Evolutionary conservation across 2,797 vertebrate genomes (phyloP).

Genomic region (Scolopax bukidnonensis): DNA sequence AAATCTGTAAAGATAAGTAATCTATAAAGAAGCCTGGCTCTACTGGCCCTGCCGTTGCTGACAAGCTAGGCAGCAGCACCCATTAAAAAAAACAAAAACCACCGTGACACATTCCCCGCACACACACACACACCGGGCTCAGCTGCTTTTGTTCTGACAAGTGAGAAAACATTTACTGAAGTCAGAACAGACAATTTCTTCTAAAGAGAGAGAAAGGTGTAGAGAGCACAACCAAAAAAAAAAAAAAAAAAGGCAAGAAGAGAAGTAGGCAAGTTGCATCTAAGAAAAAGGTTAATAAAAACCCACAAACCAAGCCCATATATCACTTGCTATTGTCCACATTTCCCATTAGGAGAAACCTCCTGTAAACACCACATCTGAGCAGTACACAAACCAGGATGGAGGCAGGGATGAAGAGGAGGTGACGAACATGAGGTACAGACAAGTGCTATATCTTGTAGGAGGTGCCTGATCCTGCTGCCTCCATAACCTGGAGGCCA

Average conservation of each 20-base stretch:
- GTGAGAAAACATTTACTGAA: slow-evolving; percentile 29
- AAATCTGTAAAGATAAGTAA: background rate
- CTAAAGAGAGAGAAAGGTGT: background rate
- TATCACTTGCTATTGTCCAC: background rate
- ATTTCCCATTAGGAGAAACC: background rate
- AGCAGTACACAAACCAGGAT: background rate
- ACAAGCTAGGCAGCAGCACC: background rate
- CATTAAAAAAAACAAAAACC: background rate
- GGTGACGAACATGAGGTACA: fast-evolving
- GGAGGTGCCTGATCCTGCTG: background rate
- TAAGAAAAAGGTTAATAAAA: background rate
- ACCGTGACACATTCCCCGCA: background rate
- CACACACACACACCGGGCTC: background rate
- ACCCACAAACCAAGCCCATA: background rate
- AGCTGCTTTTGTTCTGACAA: slow-evolving; percentile 31
- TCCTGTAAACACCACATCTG: background rate
- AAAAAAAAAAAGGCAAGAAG: background rate
- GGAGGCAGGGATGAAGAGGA: background rate
- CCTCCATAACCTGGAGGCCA: background rate
- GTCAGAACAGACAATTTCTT: background rate
- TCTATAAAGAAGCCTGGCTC: background rate
- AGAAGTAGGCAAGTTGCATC: background rate
- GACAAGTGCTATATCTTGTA: background rate
- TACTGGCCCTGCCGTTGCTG: background rate
- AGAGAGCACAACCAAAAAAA: background rate